Percentiles rank a stretch among this genome's conserved stretches.
These are phyloP conservation scores for Ramphastos sulfuratus DNA, from an alignment of 2,113 vertebrate genomes.

Conservation along the genomic window DNA sequence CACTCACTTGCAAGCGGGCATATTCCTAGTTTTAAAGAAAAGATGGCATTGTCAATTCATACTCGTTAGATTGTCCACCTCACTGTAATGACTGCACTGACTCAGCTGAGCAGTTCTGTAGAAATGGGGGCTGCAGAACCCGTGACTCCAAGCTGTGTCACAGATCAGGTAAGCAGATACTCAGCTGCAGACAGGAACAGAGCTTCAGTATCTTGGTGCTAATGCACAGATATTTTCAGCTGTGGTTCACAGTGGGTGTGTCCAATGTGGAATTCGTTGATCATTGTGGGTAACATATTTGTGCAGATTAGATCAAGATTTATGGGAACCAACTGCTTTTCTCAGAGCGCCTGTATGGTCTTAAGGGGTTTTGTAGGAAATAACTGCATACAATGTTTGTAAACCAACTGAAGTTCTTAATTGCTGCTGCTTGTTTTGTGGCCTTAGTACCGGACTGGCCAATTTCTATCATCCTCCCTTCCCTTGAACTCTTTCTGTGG, in stretches of 20 bases:
- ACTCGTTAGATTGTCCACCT: neutral
- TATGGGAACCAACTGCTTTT: neutral
- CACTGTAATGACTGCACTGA: neutral
- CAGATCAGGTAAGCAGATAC: neutral
- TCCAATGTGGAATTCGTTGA: conserved; percentile 41
- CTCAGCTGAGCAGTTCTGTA: neutral
- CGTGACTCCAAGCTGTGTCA: neutral
- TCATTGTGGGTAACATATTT: neutral
- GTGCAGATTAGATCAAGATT: conserved; percentile 35
- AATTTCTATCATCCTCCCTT: neutral
- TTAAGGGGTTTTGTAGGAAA: neutral
- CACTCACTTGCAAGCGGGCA: conserved; percentile 83
- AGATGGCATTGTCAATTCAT: neutral
- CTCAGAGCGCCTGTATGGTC: neutral
- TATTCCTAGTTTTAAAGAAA: conserved; percentile 81
- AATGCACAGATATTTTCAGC: conserved; percentile 70
- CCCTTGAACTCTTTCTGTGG: neutral
- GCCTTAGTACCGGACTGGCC: neutral
- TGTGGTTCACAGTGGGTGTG: neutral
- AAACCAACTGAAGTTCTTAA: neutral
- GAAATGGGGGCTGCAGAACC: neutral
- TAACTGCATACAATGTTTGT: neutral
- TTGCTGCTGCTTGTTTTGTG: neutral
- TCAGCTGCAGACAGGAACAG: neutral
- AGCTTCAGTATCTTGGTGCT: neutral